Evolutionary conservation across 2,113 vertebrate species (phyloP), one percentile per base, ranked within the genome.

Genomic region (Oreochromis tanganicae): DNA sequence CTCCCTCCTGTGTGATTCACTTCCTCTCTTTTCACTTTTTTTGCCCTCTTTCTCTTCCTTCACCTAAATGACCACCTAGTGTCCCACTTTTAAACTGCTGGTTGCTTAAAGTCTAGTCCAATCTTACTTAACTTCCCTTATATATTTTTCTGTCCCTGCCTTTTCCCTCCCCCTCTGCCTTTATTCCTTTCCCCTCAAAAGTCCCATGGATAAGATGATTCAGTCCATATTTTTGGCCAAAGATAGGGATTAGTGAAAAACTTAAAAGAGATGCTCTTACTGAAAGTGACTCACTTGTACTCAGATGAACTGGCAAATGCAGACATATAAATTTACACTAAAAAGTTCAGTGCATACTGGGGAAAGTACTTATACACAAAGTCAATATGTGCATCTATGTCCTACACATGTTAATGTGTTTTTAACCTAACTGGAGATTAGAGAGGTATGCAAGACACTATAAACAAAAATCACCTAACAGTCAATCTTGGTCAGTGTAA

Each of bases 151-250:
- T 52, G 17, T 78, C 73, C 46, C 73, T 78, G 73, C 46, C 27
- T 52, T 54, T 50, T 38, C 27, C 16, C 36, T 61, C 34, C 29
- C 59, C 59, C 36, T 48, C 48, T 27, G 52, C 29, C 48, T 84
- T 83, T 71, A 54, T 84, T 55, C 66, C 66, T 80, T 24, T 79
- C 41, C 24, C 89, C 80, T 78, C 78, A 56, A 82, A 82, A 84
- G 79, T 81, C 55, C 83, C 50, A 36, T 73, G 85, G 86, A 92
- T 85, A 84, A 85, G 55, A 85, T 5, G 17, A 89, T 81, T 86
- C 79, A 68, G 71, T 86, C 41, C 86, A 43, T 91, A 90, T 89
- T 90, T 89, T 89, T 87, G 85, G 81, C 90, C 71, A 80, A 56
- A 85, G 80, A 87, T 12, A 32, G 82, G 83, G 83, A 88, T 92